Percentiles rank a stretch among this genome's conserved stretches.
phyloP scores from a whole-genome alignment of 1,140 invertebrate genomes.

The Cheumatopsyche charites region DNA sequence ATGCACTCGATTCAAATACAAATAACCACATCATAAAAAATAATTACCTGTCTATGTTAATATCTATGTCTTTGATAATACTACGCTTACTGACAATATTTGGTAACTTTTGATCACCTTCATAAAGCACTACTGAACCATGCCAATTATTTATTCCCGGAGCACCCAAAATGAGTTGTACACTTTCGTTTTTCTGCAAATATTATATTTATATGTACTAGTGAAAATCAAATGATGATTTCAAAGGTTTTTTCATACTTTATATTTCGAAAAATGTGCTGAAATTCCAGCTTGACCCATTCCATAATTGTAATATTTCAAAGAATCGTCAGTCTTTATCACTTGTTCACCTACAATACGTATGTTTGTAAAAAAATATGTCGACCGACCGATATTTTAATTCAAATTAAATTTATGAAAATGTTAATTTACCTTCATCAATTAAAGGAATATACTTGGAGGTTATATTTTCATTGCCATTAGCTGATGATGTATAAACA shows the following conservation, averaged over 20 bases:
- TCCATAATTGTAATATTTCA: constrained; percentile 9
- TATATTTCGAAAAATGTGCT: constrained; percentile 46
- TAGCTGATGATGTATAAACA: constrained; percentile 40
- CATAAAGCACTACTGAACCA: constrained; percentile 49
- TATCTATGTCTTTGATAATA: background rate
- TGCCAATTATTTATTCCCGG: constrained; percentile 57
- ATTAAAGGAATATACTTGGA: constrained; percentile 27
- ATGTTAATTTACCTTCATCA: constrained; percentile 18
- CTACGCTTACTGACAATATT: background rate
- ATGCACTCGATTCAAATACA: too few species aligned
- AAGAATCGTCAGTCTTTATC: too few species aligned
- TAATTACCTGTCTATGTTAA: too few species aligned
- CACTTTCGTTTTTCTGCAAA: constrained; percentile 13
- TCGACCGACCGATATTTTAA: too few species aligned
- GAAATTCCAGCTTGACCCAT: constrained; percentile 56
- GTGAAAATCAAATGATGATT: too few species aligned
- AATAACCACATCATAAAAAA: too few species aligned
- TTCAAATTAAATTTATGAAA: too few species aligned
- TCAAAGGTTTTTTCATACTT: constrained; percentile 29
- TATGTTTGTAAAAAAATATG: too few species aligned
- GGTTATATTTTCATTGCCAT: background rate
- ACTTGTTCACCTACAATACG: too few species aligned
- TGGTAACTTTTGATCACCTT: background rate
- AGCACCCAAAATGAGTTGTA: constrained; percentile 53
- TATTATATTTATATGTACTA: too few species aligned